A percentile compares a stretch with the other conserved stretches of the same genome.
These are phyloP conservation scores for Polyploca ridens DNA, from an alignment of 2,888 invertebrate genomes.

Conservation along the genomic window DNA sequence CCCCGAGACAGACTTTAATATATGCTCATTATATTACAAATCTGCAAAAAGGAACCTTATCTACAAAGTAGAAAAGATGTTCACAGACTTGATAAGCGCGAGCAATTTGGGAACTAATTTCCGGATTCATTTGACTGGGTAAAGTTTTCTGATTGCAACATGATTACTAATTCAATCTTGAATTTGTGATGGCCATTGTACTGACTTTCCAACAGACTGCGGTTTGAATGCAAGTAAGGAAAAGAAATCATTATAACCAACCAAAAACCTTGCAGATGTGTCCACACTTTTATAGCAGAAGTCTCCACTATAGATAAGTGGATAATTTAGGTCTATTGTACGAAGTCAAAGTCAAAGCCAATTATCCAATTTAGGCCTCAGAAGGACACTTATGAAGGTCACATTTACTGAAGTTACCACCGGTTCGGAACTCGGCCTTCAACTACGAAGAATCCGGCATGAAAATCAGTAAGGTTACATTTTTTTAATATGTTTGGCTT, in stretches of 20 bases:
- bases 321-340: too few relatives aligned
- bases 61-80: slow-evolving; percentile 9
- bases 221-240: background rate
- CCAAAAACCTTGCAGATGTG: too few relatives aligned
- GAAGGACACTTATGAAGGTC: too few relatives aligned
- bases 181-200: background rate
- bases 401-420: too few relatives aligned
- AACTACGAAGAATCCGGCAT: too few relatives aligned
- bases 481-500: too few relatives aligned
- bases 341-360: too few relatives aligned
- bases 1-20: slow-evolving; percentile 58
- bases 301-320: too few relatives aligned
- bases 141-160: background rate
- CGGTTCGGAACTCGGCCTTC: too few relatives aligned
- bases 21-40: slow-evolving; percentile 43
- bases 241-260: background rate
- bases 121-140: background rate
- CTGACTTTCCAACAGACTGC: background rate
- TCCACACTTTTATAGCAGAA: too few relatives aligned
- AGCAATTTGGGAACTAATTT: slow-evolving; percentile 10
- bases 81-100: slow-evolving; percentile 17
- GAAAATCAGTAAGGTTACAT: too few relatives aligned
- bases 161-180: background rate
- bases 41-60: slow-evolving; percentile 13
- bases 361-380: too few relatives aligned